Evolutionary conservation across 2,113 vertebrate genomes (phyloP).

Genomic region (Leptocoma aspasia): DNA sequence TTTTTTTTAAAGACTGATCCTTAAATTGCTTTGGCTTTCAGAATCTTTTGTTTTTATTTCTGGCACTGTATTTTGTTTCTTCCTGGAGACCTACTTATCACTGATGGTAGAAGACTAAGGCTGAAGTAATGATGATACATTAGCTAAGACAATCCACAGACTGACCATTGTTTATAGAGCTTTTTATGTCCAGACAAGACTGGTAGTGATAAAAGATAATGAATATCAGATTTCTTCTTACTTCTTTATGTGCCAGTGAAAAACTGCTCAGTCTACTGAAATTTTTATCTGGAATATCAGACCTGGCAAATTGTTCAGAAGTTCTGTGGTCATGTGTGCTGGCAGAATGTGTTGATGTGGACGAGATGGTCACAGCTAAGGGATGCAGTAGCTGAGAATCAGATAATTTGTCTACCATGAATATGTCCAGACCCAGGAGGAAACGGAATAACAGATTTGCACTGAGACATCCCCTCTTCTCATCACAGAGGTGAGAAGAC

Average conservation of each 20-base stretch:
- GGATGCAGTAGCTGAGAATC: neutral
- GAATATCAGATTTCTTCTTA: conserved; percentile 25
- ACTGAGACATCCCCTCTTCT: neutral
- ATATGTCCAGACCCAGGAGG: neutral
- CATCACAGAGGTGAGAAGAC: neutral
- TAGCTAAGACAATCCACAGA: conserved; percentile 28
- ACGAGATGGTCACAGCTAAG: neutral
- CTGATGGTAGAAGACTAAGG: neutral
- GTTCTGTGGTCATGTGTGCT: neutral
- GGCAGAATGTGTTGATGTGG: neutral
- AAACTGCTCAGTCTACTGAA: neutral
- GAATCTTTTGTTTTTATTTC: conserved; percentile 42
- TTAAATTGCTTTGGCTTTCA: neutral
- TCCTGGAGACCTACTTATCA: conserved; percentile 38
- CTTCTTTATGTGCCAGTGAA: neutral
- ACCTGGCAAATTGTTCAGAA: neutral
- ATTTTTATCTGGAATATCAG: neutral
- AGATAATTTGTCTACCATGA: neutral
- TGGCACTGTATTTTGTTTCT: conserved; percentile 54
- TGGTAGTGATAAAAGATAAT: conserved; percentile 57
- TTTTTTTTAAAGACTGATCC: neutral
- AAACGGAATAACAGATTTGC: neutral
- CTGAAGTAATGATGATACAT: conserved; percentile 42
- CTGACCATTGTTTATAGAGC: conserved; percentile 14
- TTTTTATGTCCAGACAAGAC: conserved; percentile 22